Conservation (phyloP, 2,797 vertebrate species). For the Danio jaintianensis region DNA sequence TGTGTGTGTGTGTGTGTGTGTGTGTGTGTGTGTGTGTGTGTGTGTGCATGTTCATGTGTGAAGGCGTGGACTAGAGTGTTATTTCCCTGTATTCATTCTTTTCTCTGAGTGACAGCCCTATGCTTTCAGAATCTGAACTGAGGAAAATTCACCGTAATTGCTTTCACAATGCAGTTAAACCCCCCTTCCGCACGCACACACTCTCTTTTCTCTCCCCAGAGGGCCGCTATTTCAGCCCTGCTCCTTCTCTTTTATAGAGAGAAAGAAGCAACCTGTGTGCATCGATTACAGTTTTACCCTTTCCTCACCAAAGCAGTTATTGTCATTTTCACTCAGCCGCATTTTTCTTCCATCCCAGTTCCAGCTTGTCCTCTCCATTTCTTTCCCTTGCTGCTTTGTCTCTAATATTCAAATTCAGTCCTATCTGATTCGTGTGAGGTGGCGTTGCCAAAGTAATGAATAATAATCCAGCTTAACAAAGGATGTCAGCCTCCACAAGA, state of each 20-base stretch:
- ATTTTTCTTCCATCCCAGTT: neutral
- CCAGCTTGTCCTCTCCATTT: neutral
- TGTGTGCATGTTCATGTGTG: slow-evolving; percentile 28
- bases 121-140: slow-evolving; percentile 82
- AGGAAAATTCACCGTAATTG: slow-evolving; percentile 84
- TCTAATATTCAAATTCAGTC: slow-evolving; percentile 42
- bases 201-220: slow-evolving; percentile 50
- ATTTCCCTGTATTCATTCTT: slow-evolving; percentile 75
- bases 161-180: slow-evolving; percentile 80
- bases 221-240: slow-evolving; percentile 44
- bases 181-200: slow-evolving; percentile 38
- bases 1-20: slow-evolving; percentile 23
- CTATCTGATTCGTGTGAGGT: slow-evolving; percentile 34
- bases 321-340: slow-evolving; percentile 24
- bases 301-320: slow-evolving; percentile 11
- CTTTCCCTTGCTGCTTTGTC: slow-evolving; percentile 16
- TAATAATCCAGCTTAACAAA: slow-evolving; percentile 49
- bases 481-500: slow-evolving; percentile 13
- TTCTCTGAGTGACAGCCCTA: slow-evolving; percentile 77
- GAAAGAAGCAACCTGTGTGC: slow-evolving; percentile 45
- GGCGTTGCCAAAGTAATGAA: slow-evolving; percentile 31
- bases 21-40: slow-evolving; percentile 26
- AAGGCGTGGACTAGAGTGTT: slow-evolving; percentile 71
- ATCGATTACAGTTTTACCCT: slow-evolving; percentile 47
- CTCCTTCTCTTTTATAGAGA: slow-evolving; percentile 68